phyloP scores from a whole-genome alignment of 2,888 invertebrate species.

The Melinaea menophilus region DNA sequence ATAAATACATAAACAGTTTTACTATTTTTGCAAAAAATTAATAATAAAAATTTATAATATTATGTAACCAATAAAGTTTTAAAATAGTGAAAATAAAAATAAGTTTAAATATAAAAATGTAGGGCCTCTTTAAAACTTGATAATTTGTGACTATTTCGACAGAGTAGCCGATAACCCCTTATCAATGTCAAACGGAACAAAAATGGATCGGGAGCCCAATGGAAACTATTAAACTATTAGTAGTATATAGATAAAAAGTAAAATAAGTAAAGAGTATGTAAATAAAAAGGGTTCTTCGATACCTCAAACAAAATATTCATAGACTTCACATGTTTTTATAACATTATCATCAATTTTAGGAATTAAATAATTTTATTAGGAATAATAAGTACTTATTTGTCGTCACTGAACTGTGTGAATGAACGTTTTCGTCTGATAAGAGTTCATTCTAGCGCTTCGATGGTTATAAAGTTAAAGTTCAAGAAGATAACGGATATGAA shows the following conservation, averaged over 20 bases:
- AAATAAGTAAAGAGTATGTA: too few species aligned
- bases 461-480: constrained; percentile 67
- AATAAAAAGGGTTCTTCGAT: too few species aligned
- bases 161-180: constrained; percentile 62
- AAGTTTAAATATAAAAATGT: constrained; percentile 15
- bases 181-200: constrained; percentile 57
- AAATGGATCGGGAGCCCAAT: constrained; percentile 24
- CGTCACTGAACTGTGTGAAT: constrained; percentile 47
- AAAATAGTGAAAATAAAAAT: neutral
- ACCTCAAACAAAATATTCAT: too few species aligned
- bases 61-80: neutral
- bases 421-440: constrained; percentile 64
- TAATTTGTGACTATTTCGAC: constrained; percentile 66
- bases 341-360: neutral
- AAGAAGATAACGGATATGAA: constrained; percentile 44
- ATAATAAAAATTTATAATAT: neutral
- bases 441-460: constrained; percentile 56
- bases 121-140: constrained; percentile 53
- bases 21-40: neutral
- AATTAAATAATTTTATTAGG: neutral
- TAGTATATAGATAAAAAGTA: too few species aligned
- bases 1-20: neutral
- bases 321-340: neutral
- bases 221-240: neutral
- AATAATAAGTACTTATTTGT: neutral